These are phyloP conservation scores for Panulirus ornatus DNA, from an alignment of 1,140 invertebrate genomes.

Conservation along the genomic window DNA sequence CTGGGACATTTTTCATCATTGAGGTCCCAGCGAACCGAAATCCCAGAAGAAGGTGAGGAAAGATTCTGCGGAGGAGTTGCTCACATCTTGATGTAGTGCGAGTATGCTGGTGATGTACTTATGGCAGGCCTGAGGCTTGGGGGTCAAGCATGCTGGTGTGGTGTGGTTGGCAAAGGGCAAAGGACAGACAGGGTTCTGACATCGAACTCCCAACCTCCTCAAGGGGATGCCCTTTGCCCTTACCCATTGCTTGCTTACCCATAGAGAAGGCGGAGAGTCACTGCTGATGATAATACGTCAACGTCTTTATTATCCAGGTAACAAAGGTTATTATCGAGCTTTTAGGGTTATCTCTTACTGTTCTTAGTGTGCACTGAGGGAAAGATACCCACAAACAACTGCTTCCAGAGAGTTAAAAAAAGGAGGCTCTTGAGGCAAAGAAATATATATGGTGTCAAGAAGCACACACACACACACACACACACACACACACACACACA, in stretches of 20 bases:
- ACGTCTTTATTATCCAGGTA: too few species aligned
- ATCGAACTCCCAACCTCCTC: too few species aligned
- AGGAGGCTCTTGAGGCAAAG: too few species aligned
- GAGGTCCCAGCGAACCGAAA: slow-evolving; percentile 41
- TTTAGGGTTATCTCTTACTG: too few species aligned
- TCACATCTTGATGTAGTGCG: slow-evolving; percentile 62
- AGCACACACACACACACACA: neutral
- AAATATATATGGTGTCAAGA: too few species aligned
- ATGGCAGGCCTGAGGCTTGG: neutral
- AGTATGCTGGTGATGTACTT: slow-evolving; percentile 29
- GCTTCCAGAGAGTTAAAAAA: too few species aligned
- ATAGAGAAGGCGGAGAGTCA: too few species aligned
- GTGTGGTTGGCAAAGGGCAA: neutral
- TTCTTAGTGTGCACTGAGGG: neutral
- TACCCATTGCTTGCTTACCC: too few species aligned
- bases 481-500: slow-evolving; percentile 14
- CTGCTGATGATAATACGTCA: too few species aligned
- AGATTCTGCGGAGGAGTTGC: slow-evolving; percentile 31
- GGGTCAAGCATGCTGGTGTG: neutral
- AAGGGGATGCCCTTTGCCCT: too few species aligned
- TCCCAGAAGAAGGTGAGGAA: slow-evolving; percentile 42
- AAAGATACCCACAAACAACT: neutral
- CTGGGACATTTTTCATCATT: slow-evolving; percentile 64
- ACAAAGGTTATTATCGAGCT: too few species aligned
- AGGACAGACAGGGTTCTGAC: too few species aligned